A percentile compares a stretch with the other conserved stretches of the same genome.
Conservation (phyloP, 2,113 vertebrate species). For the Mormoops blainvillei region DNA sequence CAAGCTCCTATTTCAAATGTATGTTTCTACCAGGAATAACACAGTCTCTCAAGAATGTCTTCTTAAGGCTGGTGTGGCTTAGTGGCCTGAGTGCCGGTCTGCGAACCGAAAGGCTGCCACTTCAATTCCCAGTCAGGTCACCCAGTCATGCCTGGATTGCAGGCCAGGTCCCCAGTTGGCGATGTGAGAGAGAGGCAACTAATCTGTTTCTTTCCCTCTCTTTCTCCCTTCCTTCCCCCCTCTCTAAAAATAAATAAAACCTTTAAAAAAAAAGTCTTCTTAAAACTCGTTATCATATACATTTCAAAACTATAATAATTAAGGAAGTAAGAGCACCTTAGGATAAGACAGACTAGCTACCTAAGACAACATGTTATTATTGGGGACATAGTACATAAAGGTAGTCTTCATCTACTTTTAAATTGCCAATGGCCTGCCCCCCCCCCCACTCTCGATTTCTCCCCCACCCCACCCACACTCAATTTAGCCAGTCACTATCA, state of each 20-base stretch:
- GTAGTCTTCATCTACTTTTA: neutral
- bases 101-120: no score
- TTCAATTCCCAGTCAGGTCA: no score
- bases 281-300: neutral
- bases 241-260: no score
- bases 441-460: neutral
- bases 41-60: neutral
- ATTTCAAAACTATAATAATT: neutral
- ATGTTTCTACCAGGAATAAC: neutral
- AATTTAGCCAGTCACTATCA: neutral
- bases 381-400: neutral
- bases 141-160: no score
- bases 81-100: no score
- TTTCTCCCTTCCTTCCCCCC: no score
- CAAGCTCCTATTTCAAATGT: conserved; percentile 6
- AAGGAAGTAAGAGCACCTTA: neutral
- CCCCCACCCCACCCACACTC: neutral
- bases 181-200: no score
- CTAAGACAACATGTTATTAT: neutral
- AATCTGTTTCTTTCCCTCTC: no score
- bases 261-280: neutral
- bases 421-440: neutral
- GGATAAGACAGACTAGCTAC: neutral
- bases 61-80: no score
- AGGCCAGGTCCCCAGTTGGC: no score